phyloP scores from a whole-genome alignment of 2,113 vertebrate genomes.

The Nycticryphes semicollaris region DNA sequence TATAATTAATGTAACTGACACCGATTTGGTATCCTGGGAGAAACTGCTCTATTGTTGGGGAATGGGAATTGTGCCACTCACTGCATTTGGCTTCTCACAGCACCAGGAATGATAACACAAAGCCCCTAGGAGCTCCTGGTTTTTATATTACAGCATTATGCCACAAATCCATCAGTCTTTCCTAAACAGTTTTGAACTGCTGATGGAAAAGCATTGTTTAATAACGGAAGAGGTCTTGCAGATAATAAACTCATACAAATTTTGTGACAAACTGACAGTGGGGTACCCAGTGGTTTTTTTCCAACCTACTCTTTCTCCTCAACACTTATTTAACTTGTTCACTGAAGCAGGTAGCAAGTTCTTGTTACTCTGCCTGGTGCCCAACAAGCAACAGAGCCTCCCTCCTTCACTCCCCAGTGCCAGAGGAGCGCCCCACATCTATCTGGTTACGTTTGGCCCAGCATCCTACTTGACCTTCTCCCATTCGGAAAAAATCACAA shows the following conservation, averaged over 20 bases:
- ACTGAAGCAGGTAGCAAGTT: not conserved
- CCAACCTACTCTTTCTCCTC: not conserved
- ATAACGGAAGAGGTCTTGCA: not conserved
- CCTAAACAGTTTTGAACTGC: not conserved
- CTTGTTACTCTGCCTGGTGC: not conserved
- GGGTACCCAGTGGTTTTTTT: not conserved
- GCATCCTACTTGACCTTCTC: not conserved
- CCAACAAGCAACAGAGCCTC: not conserved
- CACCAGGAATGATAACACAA: not conserved
- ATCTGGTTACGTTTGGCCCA: not conserved
- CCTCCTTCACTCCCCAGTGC: rapidly evolving
- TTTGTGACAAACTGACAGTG: not conserved
- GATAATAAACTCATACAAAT: not conserved
- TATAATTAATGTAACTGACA: slow-evolving; percentile 39
- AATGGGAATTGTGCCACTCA: slow-evolving; percentile 31
- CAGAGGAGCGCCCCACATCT: rapidly evolving
- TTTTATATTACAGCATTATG: not conserved
- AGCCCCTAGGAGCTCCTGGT: not conserved
- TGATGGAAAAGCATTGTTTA: not conserved
- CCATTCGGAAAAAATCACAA: not conserved
- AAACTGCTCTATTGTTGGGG: slow-evolving; percentile 14
- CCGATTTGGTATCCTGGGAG: not conserved
- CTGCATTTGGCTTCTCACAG: not conserved
- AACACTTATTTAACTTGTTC: not conserved
- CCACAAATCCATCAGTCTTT: not conserved